Conservation (phyloP, 2,113 vertebrate species). For the Noctilio leporinus region DNA sequence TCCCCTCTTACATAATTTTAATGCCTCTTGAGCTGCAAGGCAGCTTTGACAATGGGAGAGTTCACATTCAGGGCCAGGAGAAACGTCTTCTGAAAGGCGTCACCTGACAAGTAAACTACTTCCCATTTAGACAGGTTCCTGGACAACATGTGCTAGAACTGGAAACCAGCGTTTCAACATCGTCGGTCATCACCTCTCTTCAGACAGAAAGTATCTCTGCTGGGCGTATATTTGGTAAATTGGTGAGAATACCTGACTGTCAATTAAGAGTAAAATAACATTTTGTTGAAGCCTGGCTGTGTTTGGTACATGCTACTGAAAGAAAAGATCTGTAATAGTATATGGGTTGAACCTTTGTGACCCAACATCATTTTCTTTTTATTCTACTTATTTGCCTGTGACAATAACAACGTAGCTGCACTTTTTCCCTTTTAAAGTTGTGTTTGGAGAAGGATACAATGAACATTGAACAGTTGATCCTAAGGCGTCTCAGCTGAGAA, state of each 20-base stretch:
- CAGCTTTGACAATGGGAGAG: not conserved
- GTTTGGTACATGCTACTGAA: not conserved
- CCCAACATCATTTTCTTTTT: constrained; percentile 2
- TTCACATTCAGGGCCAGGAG: not conserved
- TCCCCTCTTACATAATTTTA: not conserved
- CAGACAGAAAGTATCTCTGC: not conserved
- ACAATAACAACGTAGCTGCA: not conserved
- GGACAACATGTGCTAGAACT: not conserved
- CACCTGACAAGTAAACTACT: not conserved
- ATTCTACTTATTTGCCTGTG: not conserved
- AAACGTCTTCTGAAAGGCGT: not conserved
- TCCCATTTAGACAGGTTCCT: not conserved
- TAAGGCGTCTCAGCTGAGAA: not conserved
- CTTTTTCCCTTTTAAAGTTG: constrained; percentile 14
- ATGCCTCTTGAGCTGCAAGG: not conserved
- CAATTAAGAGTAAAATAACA: not conserved
- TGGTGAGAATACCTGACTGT: not conserved
- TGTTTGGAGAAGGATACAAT: not conserved
- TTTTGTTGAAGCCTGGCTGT: not conserved
- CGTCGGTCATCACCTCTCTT: not conserved
- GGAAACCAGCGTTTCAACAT: not conserved
- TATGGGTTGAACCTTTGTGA: not conserved
- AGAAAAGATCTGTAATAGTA: not conserved
- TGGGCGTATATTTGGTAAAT: not conserved
- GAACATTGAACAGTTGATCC: not conserved